phyloP scores from a whole-genome alignment of 2,113 vertebrate species.

The Pachypanchax playfairii region DNA sequence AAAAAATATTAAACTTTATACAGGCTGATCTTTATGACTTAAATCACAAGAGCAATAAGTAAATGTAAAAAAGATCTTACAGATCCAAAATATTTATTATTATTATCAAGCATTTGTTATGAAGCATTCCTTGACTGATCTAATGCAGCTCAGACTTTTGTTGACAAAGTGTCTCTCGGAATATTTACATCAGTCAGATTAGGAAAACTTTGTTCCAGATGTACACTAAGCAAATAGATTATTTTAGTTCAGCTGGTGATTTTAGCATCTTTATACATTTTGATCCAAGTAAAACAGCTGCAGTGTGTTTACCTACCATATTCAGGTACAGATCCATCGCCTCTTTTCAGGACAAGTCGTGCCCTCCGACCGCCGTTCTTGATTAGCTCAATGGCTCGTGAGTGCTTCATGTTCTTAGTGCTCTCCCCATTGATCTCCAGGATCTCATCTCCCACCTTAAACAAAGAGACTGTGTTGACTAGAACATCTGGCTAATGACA shows the following conservation, averaged over 20 bases:
- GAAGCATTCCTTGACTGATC: too few species aligned
- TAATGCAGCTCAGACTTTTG: too few species aligned
- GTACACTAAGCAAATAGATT: slow-evolving; percentile 3
- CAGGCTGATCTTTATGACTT: background rate
- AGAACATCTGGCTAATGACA: background rate
- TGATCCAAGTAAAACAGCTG: slow-evolving; percentile 51
- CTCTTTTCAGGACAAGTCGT: slow-evolving; percentile 94
- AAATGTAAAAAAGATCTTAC: too few species aligned
- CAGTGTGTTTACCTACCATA: slow-evolving; percentile 93
- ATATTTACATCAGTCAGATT: background rate
- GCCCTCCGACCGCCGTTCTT: slow-evolving; percentile 96
- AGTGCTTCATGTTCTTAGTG: slow-evolving; percentile 99
- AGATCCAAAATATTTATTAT: too few species aligned
- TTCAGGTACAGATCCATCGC: slow-evolving; percentile 98
- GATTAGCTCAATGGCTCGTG: slow-evolving; percentile 98
- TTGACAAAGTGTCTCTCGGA: too few species aligned
- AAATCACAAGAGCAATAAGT: background rate
- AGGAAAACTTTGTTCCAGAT: slow-evolving; percentile 1
- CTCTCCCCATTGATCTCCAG: slow-evolving; percentile 98
- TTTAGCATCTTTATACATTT: background rate
- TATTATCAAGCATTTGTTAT: background rate
- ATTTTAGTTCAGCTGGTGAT: background rate
- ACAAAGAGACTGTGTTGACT: slow-evolving; percentile 4
- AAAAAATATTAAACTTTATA: slow-evolving; percentile 28
- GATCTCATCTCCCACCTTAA: slow-evolving; percentile 96